These are phyloP conservation scores for Eira barbara DNA, from an alignment of 2,113 vertebrate species.

Conservation along the genomic window DNA sequence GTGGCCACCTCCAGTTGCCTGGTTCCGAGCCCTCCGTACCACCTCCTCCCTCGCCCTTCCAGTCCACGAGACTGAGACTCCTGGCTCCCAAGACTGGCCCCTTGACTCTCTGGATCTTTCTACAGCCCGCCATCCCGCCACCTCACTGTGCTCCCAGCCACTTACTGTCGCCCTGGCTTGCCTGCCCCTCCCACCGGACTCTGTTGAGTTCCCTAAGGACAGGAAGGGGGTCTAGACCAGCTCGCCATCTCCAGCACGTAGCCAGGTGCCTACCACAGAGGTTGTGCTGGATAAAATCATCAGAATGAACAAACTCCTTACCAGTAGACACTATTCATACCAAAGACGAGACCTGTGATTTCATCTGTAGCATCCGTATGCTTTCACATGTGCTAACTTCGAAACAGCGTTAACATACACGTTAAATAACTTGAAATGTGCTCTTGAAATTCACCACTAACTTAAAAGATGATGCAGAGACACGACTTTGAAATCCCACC, in stretches of 20 bases:
- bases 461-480: not conserved
- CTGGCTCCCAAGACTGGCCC: not conserved
- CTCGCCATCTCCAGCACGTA: not conserved
- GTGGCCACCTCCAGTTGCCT: fast-evolving
- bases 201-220: not conserved
- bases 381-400: not conserved
- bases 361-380: not conserved
- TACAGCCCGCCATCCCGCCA: fast-evolving
- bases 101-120: not conserved
- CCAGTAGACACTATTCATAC: not conserved
- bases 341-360: not conserved
- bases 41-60: not conserved
- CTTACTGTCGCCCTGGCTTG: not conserved
- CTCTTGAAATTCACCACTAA: not conserved
- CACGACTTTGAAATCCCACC: not conserved
- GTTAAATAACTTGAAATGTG: not conserved
- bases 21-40: not conserved
- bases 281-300: not conserved
- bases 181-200: no score
- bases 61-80: not conserved
- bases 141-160: not conserved
- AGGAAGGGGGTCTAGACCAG: not conserved
- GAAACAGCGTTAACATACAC: not conserved
- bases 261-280: not conserved
- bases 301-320: not conserved